Evolutionary conservation across 2,888 invertebrate species (phyloP), one percentile per base, ranked within the genome.

Genomic region (Papilio protenor): DNA sequence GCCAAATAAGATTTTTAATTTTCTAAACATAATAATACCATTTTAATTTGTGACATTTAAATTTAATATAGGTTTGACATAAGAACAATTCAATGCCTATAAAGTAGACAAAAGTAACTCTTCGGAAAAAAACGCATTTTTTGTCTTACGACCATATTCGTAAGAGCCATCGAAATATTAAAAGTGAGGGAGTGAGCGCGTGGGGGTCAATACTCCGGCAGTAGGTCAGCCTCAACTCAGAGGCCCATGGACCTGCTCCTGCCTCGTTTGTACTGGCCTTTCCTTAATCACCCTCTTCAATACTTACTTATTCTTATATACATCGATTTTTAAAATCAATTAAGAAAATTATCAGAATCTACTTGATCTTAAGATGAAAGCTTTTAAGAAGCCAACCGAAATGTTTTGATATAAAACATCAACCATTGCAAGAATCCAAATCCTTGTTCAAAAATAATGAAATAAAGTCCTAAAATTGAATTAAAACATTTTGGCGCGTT

Each of bases 151-250:
- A 16, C 27, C 5, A 16, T 61, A 23, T 61, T n/a, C 61, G 16
- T 61, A 5, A 14, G 12, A 27, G 27, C 3, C 23, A 61, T 61
- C 61, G 27, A 76, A 80, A 81, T 83, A 82, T 81, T 80, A 83
- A 83, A 80, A 83, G 79, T 82, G 82, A 83, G 82, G 80, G 82
- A 84, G 82, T 81, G 83, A 82, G 80, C 80, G 78, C 80, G 45
- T 72, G 82, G 85, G 79, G 86, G 86, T 86, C 86, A 86, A 86
- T 82, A 92, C 87, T 89, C 93, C 81, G 88, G 81, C 88, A 92
- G 91, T 92, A 86, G 92, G 92, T 92, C 92, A 91, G 85, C 85
- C 84, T 86, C 86, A 86, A 86, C 83, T 81, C 80, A 81, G 83
- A 85, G 81, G 84, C 85, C 88, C 84, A 85, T 82, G 83, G 84